Evolutionary conservation across 2,113 vertebrate species (phyloP).

Genomic region (Ceyx melanurus): DNA sequence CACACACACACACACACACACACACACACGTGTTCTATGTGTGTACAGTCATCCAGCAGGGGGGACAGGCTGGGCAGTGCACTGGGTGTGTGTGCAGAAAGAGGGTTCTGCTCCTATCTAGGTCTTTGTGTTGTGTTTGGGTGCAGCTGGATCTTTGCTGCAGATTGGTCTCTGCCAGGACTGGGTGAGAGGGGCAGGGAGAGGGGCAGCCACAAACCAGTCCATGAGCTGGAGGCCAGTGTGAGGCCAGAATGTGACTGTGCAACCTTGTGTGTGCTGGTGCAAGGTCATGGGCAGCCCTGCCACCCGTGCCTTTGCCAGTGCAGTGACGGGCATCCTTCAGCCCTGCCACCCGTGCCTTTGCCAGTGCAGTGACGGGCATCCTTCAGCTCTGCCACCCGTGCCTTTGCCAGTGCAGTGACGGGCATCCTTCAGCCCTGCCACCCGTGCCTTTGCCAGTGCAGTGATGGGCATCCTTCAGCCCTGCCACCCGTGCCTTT

Average conservation of each 20-base stretch:
- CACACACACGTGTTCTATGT: background rate
- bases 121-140: background rate
- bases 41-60: background rate
- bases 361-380: too few species aligned
- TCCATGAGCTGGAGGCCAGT: background rate
- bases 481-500: too few species aligned
- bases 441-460: background rate
- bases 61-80: background rate
- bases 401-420: background rate
- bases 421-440: background rate
- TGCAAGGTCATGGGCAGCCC: fast-evolving
- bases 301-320: background rate
- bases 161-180: background rate
- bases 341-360: too few species aligned
- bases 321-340: too few species aligned
- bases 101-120: background rate
- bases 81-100: background rate
- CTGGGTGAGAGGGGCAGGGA: too few species aligned
- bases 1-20: too few species aligned
- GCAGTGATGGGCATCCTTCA: too few species aligned
- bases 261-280: fast-evolving
- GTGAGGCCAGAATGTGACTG: fast-evolving
- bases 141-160: background rate
- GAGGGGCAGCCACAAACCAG: background rate
- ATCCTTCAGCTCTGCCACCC: background rate